A percentile compares a stretch with the other conserved stretches of the same genome.
Evolutionary conservation across 2,888 invertebrate species (phyloP).

Genomic region (Patella ulyssiponensis): DNA sequence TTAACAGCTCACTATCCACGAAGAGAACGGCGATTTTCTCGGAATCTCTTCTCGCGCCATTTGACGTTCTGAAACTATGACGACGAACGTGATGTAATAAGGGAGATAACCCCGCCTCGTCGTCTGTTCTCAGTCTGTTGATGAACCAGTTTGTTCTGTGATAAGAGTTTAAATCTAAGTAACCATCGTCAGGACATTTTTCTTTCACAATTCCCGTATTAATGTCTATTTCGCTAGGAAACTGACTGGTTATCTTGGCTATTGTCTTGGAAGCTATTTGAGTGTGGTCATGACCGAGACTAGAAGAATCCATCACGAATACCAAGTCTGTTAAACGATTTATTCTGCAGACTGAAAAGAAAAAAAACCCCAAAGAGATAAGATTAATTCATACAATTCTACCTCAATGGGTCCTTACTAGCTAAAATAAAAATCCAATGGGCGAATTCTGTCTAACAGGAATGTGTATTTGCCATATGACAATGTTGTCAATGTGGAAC

Average conservation of each 20-base stretch:
- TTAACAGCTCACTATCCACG: slow-evolving; percentile 27
- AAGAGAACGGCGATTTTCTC: slow-evolving; percentile 36
- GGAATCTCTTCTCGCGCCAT: slow-evolving; percentile 20
- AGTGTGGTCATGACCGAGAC: background rate
- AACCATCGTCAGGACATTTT: background rate
- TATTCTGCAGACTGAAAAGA: background rate
- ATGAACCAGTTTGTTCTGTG: slow-evolving; percentile 1
- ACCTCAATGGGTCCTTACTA: too few species aligned
- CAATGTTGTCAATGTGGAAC: too few species aligned
- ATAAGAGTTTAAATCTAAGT: background rate
- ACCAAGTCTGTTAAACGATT: background rate
- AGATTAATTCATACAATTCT: too few species aligned
- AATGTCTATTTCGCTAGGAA: background rate
- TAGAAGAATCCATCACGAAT: slow-evolving; percentile 10
- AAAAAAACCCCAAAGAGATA: background rate
- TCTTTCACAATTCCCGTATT: background rate
- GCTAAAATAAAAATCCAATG: too few species aligned
- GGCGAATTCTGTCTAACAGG: too few species aligned
- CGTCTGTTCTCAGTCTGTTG: background rate
- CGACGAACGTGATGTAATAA: slow-evolving; percentile 1
- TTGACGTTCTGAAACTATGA: background rate
- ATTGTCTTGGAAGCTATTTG: background rate
- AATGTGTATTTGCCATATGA: too few species aligned
- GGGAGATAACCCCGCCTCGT: background rate
- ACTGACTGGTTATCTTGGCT: background rate